Base-by-base conservation (phyloP, 2,797 vertebrate species). In the Morelia viridis region DNA sequence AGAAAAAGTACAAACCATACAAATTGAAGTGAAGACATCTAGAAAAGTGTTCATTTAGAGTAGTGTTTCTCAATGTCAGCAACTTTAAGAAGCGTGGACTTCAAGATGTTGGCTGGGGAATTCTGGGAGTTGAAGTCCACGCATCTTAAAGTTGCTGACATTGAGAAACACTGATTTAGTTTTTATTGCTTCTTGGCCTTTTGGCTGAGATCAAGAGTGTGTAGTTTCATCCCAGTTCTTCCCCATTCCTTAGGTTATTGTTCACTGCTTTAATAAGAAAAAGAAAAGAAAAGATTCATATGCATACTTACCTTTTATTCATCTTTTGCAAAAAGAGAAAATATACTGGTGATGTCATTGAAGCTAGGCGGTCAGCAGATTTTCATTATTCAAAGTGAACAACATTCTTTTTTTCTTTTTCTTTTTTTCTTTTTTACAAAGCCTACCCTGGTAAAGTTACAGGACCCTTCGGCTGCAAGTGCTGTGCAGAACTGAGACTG, bases 1-100 rank as follows among this genome's bases (percentile, higher is more conserved):
- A 94, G 90, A 95, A 61, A 57, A 92, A 80, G 8, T 80, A 46
- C 76, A 31, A 58, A 31, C 2, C 53, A 11, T 57, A 57, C 19
- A 80, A 22, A 41, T 11, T 11, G 41, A 80, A 80, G 41, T 46
- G 46, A 80, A 80, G 76, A 46, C 41, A 80, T 1, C 71, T 24
- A 46, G 71, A 80, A 80, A 46, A 46, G 8, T 46, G 8, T 46
- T 80, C 19, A 80, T 24, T 24, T 12, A n/a, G 28, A 65, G 50
- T 1, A 41, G 31, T 9, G 1, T 46, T 80, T 80, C 41, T 80
- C 71, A 22, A 24, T 24, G 7, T 46, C 71, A 80, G 19, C 35
- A 80, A 46, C 7, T 24, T 80, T 80, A 46, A 80, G 35, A 80
- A 22, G 35, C 3, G 17, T 76, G 31, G 17, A 41, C 3, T 8